phyloP scores from a whole-genome alignment of 2,113 vertebrate species.

The Sarotherodon lohbergeri region DNA sequence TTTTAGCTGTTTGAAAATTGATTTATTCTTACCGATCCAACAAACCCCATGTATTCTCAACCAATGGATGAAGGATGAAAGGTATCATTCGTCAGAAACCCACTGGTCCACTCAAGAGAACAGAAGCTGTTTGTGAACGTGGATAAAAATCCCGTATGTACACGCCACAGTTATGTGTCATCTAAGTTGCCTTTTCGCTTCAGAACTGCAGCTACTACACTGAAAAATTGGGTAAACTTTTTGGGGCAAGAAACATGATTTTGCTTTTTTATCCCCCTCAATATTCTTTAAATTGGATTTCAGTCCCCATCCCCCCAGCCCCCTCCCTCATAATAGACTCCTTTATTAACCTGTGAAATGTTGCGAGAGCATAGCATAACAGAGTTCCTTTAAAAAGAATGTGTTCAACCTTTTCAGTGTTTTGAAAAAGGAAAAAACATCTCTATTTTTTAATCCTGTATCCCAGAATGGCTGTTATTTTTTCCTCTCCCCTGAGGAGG shows the following conservation, averaged over 20 bases:
- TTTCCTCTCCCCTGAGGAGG: constrained; percentile 43
- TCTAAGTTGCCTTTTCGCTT: constrained; percentile 36
- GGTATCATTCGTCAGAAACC: constrained; percentile 73
- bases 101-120: constrained; percentile 66
- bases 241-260: neutral
- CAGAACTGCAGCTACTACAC: constrained; percentile 14
- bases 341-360: constrained; percentile 43
- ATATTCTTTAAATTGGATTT: constrained; percentile 52
- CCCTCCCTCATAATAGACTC: neutral
- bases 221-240: constrained; percentile 43
- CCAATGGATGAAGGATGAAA: constrained; percentile 69
- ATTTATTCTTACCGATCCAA: constrained; percentile 67
- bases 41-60: constrained; percentile 66
- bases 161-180: constrained; percentile 58
- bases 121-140: constrained; percentile 67
- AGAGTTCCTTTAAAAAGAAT: constrained; percentile 29
- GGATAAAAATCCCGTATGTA: constrained; percentile 63
- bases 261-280: neutral
- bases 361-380: constrained; percentile 15
- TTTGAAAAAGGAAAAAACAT: constrained; percentile 32
- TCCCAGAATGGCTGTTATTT: constrained; percentile 45
- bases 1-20: constrained; percentile 66
- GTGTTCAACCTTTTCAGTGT: constrained; percentile 45
- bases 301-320: neutral
- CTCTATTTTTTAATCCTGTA: constrained; percentile 44